Evolutionary conservation across 2,888 invertebrate genomes (phyloP), one percentile per base, ranked within the genome.

Genomic region (Drosophila mayaguana): DNA sequence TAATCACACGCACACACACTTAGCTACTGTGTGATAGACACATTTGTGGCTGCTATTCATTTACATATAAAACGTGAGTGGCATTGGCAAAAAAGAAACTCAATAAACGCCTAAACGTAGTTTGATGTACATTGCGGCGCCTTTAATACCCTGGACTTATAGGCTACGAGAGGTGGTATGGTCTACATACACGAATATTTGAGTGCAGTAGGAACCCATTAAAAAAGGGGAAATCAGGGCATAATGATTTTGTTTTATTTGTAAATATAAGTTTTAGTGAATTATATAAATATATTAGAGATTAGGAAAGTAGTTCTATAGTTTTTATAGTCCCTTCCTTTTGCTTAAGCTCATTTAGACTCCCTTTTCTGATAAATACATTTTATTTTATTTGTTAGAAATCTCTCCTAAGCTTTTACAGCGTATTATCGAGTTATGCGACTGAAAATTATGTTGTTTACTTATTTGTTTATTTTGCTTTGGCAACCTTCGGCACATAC

Each of bases 1-100:
- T 63, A 81, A 72, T 68, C 59, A 60, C 53, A 72, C 38, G 6
- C 18, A 28, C 28, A 28, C 28, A 51, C 20, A 7, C 18, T 36
- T 7, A 32, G 11, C 9, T 9, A 22, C 22, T 18, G 46, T 14
- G 18, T 11, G 18, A 36, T 28, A 71, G 34, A 48, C 53, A 51
- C 45, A 63, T 40, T 38, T n/a, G n/a, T 56, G 50, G 40, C 46
- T 61, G 63, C 62, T 34, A 76, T 76, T 83, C 66, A 86, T 83
- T 83, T 78, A 59, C 83, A 81, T 86, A 66, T 22, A 50, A 74
- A 83, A 83, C 84, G 87, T 83, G 83, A 78, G 66, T 62, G 20
- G 83, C 71, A 81, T 80, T 62, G 59, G 53, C 45, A 67, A 69
- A 36, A 50, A 50, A 28, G 2, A 48, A 66, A 63, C 60, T 56